These are phyloP conservation scores for Etia nguti DNA, from an alignment of 2,113 vertebrate species.

Conservation along the genomic window DNA sequence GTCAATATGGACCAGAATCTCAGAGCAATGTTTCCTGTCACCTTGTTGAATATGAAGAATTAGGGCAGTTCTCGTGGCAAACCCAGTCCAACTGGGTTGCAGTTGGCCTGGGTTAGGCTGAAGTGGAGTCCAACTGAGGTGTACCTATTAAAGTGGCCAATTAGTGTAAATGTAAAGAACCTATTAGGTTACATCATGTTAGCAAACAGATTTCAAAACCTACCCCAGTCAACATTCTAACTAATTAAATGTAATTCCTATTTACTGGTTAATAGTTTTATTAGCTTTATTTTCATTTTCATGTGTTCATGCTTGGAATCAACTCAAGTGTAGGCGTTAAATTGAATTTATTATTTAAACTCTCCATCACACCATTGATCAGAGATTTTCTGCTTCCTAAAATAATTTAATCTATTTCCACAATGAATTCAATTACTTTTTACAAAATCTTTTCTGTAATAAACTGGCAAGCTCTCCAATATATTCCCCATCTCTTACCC, in stretches of 20 bases:
- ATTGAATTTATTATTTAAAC: not conserved
- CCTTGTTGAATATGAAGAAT: not conserved
- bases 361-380: not conserved
- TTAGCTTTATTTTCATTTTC: not conserved
- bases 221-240: not conserved
- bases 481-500: not conserved
- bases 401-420: not conserved
- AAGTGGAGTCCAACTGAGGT: not conserved
- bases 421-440: not conserved
- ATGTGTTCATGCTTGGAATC: not conserved
- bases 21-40: not conserved
- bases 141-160: not conserved
- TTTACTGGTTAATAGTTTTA: not conserved
- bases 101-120: not conserved
- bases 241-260: not conserved
- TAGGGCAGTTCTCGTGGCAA: not conserved
- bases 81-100: not conserved
- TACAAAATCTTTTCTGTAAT: not conserved
- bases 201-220: not conserved
- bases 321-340: not conserved
- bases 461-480: not conserved
- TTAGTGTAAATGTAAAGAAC: not conserved
- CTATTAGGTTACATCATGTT: not conserved
- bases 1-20: not conserved
- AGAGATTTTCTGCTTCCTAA: not conserved